A percentile compares a stretch with the other conserved stretches of the same genome.
Conservation (phyloP, 23 tunicate genomes). For the Phallusia fumigata region DNA sequence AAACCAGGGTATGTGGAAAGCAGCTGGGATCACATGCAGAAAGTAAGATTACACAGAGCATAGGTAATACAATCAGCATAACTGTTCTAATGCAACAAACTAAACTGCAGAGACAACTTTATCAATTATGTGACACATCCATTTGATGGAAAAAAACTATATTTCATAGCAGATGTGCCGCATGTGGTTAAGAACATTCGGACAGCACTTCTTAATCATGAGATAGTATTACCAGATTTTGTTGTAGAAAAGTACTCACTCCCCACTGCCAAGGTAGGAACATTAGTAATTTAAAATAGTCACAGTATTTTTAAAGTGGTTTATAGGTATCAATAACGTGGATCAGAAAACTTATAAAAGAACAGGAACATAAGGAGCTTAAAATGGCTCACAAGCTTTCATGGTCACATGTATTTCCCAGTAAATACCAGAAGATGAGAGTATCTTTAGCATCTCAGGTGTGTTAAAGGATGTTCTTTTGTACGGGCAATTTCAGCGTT, state of each 20-base stretch:
- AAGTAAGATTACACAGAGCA: background rate
- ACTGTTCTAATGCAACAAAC: too few relatives aligned
- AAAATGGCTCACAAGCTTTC: constrained; percentile 4
- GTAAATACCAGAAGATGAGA: too few relatives aligned
- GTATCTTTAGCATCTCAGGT: too few relatives aligned
- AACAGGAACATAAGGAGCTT: background rate
- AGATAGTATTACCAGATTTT: too few relatives aligned
- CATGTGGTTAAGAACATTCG: background rate
- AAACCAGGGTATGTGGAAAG: constrained; percentile 17
- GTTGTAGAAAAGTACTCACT: too few relatives aligned
- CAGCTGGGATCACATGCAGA: constrained; percentile 1
- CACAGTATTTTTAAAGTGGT: background rate
- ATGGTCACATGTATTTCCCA: constrained; percentile 11
- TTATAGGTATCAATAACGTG: too few relatives aligned
- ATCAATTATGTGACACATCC: background rate
- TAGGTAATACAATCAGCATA: background rate
- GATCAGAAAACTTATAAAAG: background rate
- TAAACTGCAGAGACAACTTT: background rate
- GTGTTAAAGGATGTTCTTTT: too few relatives aligned
- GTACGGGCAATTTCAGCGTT: too few relatives aligned
- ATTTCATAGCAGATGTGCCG: constrained; percentile 10
- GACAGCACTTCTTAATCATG: too few relatives aligned
- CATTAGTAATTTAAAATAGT: background rate
- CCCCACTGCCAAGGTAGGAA: too few relatives aligned
- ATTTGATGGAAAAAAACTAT: background rate